A percentile compares a stretch with the other conserved stretches of the same genome.
Evolutionary conservation across 2,113 vertebrate species (phyloP).

Genomic region (Mirounga angustirostris): DNA sequence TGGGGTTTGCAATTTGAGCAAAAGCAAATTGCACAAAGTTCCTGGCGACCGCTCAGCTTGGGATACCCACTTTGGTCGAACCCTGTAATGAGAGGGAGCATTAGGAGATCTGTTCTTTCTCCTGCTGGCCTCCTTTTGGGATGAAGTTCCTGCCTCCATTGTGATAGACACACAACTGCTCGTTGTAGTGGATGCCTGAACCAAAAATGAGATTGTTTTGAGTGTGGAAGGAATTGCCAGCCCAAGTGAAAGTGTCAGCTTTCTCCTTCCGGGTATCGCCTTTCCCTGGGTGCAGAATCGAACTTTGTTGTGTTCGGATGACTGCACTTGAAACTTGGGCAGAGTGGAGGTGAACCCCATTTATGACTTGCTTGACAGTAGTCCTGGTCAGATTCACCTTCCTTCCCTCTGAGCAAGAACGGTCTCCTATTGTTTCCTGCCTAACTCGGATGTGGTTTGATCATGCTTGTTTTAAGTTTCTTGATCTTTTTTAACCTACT

Average conservation of each 20-base stretch:
- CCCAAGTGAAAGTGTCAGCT: conserved; percentile 48
- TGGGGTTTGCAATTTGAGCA: background rate
- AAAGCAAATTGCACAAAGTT: conserved; percentile 4
- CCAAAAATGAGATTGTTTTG: background rate
- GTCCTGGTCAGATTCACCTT: conserved; percentile 75
- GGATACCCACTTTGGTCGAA: background rate
- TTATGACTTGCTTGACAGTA: conserved; percentile 58
- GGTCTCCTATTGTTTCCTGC: conserved; percentile 86
- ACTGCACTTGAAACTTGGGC: conserved; percentile 10
- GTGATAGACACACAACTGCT: background rate
- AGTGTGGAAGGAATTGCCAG: background rate
- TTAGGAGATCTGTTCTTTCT: background rate
- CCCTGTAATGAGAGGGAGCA: background rate
- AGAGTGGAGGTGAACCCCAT: background rate
- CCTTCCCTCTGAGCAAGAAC: conserved; percentile 85
- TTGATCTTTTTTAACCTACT: conserved; percentile 93
- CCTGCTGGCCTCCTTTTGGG: background rate
- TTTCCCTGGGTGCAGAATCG: background rate
- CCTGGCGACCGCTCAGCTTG: background rate
- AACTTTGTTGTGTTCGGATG: background rate
- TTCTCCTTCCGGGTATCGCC: conserved; percentile 37
- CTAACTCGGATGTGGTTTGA: conserved; percentile 86
- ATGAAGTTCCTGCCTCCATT: background rate
- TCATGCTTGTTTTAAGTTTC: conserved; percentile 84
- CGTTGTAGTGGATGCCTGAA: background rate